A percentile compares a stretch with the other conserved stretches of the same genome.
These are phyloP conservation scores for Perca schrenkii DNA, from an alignment of 2,113 vertebrate species.

Conservation along the genomic window DNA sequence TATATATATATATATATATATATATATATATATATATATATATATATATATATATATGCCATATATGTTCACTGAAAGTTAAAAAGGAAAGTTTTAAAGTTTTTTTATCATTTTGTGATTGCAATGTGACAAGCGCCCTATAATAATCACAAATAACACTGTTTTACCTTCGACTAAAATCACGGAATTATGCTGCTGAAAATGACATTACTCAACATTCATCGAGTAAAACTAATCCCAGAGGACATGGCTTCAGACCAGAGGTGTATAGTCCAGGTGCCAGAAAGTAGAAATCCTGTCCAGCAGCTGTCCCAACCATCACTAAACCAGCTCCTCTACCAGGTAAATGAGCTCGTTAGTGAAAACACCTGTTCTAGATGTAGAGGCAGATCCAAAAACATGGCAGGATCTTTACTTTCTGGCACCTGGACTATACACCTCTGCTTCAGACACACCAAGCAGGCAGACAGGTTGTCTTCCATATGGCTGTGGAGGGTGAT, in stretches of 20 bases:
- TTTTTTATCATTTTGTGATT: background rate
- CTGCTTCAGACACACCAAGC: slow-evolving; percentile 21
- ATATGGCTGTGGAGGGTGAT: slow-evolving; percentile 43
- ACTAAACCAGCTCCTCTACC: no score
- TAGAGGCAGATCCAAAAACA: no score
- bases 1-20: no score
- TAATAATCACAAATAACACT: slow-evolving; percentile 33
- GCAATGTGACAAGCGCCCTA: background rate
- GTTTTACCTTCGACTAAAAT: slow-evolving; percentile 33
- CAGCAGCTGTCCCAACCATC: no score
- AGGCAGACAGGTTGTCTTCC: slow-evolving; percentile 21
- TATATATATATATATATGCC: no score
- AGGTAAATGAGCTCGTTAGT: no score
- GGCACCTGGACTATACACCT: no score
- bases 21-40: no score
- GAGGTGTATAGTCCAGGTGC: no score
- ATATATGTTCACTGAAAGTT: background rate
- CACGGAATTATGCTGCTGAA: slow-evolving; percentile 13
- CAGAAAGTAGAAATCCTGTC: no score
- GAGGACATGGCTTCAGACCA: slow-evolving; percentile 23
- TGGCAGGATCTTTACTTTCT: no score
- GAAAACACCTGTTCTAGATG: no score
- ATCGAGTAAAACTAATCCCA: slow-evolving; percentile 30
- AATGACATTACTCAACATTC: slow-evolving; percentile 15
- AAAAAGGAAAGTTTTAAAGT: background rate